Conservation (phyloP, 2,113 vertebrate genomes). For the Seriola dumerili region DNA sequence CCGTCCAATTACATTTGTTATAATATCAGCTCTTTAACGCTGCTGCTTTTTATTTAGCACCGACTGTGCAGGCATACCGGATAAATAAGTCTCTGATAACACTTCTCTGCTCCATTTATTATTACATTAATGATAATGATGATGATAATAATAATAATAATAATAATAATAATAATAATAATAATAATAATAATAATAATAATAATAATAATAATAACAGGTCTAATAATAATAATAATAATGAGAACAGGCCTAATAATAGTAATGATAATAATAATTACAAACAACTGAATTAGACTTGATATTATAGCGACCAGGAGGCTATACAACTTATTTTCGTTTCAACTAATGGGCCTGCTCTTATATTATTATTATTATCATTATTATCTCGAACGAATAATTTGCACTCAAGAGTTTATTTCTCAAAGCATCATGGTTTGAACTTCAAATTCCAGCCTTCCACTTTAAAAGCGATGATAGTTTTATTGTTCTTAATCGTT, state of each 20-base stretch:
- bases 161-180: constrained; percentile 11
- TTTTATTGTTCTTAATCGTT: neutral
- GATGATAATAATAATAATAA: constrained; percentile 1
- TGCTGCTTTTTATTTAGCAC: constrained; percentile 10
- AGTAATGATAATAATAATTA: constrained; percentile 6
- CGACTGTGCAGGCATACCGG: neutral
- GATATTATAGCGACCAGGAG: neutral
- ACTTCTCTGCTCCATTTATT: neutral
- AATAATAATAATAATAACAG: constrained; percentile 5
- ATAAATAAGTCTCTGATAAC: neutral
- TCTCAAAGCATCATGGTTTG: neutral
- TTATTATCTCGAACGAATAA: constrained; percentile 36
- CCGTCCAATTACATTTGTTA: constrained; percentile 42
- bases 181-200: neutral
- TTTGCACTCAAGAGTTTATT: neutral
- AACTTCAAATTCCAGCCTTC: neutral
- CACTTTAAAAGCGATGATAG: neutral
- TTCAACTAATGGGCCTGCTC: neutral
- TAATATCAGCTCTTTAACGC: constrained; percentile 23
- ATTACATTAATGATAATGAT: neutral
- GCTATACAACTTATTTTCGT: constrained; percentile 2
- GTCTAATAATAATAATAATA: constrained; percentile 1
- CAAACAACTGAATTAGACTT: neutral
- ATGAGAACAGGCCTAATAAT: neutral
- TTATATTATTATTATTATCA: constrained; percentile 5